phyloP scores from a whole-genome alignment of 2,113 vertebrate genomes.

The Leptobrachium ailaonicum region DNA sequence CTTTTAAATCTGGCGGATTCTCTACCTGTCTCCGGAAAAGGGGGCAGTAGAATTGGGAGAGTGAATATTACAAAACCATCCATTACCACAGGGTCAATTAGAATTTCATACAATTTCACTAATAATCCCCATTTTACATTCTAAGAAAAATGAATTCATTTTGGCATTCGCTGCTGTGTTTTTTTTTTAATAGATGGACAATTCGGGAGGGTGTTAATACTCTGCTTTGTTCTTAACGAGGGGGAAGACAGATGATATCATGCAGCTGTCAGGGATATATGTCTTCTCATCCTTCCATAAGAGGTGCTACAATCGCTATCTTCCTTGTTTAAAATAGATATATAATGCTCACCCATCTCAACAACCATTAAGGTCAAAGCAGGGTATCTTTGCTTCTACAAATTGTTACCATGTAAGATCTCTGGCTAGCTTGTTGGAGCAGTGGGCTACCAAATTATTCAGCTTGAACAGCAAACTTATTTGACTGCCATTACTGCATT shows the following conservation, averaged over 20 bases:
- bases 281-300: conserved; percentile 8
- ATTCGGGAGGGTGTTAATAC: conserved; percentile 64
- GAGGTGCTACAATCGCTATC: conserved; percentile 1
- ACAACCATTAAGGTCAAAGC: too few relatives aligned
- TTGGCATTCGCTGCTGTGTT: conserved; percentile 62
- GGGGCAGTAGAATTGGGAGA: conserved; percentile 80
- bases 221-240: conserved; percentile 55
- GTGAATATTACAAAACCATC: conserved; percentile 82
- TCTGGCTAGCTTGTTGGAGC: too few relatives aligned
- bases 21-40: conserved; percentile 84
- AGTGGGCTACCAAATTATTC: too few relatives aligned
- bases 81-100: conserved; percentile 85
- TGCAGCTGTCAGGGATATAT: conserved; percentile 38
- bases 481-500: too few relatives aligned
- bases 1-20: conserved; percentile 83
- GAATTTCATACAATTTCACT: conserved; percentile 73
- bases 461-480: too few relatives aligned
- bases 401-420: too few relatives aligned
- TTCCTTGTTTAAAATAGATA: not conserved
- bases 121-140: conserved; percentile 74
- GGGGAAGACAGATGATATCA: conserved; percentile 46
- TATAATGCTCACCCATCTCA: too few relatives aligned
- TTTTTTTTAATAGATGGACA: conserved; percentile 69
- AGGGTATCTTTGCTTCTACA: too few relatives aligned
- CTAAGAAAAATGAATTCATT: conserved; percentile 73